Base-by-base conservation (phyloP, 2,797 vertebrate species). In the Gallirallus australis region DNA sequence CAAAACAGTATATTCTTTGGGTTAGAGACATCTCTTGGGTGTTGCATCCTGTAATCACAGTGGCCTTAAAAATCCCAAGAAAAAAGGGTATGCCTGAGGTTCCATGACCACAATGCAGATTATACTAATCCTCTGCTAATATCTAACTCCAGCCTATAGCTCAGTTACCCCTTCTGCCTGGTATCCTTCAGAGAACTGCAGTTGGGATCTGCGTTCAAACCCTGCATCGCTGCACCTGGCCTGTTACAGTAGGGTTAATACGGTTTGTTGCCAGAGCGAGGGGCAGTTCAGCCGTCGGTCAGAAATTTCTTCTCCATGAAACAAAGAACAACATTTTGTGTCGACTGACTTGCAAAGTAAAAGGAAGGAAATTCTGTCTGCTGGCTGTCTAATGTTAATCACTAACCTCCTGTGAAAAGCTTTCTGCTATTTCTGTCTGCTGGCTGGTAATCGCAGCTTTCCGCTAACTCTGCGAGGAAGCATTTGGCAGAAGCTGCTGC, bases 131-230 rank as follows among this genome's bases (percentile, higher is more conserved):
- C 35, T 64, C 28, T 89, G 37, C 40, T 73, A 19, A 17, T 45
- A 10, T 1, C 1, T 37, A 15, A 21, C 45, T 57, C 14, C 47
- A 66, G 8, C 27, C 59, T 57, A 2, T n/a, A 59, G n/a, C 45
- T 21, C 16, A 20, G 0, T 69, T 73, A 30, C 24, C 6, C 73
- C 30, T 63, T 65, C 9, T 59, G 37, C 54, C 54, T 60, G 37
- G 24, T 47, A 6, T 4, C 40, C 76, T 75, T 72, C 12, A 14
- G 37, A 61, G 33, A 79, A 17, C 10, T 61, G 39, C 15, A 16
- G 16, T 12, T 1, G 1, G 15, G 31, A 17, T 83, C 42, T 70
- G 63, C 0, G 1, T 53, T 82, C 24, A 2, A 11, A 45, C n/a
- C 52, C 68, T 87, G 37, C 23, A 10, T 15, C 23, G 50, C 30